These are phyloP conservation scores for Choristoneura fumiferana DNA, from an alignment of 1,140 invertebrate genomes.

Conservation along the genomic window DNA sequence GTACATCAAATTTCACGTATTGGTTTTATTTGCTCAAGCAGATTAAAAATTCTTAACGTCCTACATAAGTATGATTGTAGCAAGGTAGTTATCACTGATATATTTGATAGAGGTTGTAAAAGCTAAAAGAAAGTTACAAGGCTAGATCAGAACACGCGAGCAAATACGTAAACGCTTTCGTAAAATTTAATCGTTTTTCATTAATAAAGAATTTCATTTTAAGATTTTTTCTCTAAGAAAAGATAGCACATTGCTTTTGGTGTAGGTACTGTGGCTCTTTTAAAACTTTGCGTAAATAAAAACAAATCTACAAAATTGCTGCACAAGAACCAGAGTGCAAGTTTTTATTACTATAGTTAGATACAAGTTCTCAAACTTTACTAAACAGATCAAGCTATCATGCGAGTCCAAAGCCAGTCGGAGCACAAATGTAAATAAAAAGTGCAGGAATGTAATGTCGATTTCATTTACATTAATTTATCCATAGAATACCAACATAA, in stretches of 20 bases:
- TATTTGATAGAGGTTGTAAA: no score
- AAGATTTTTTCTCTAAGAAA: no score
- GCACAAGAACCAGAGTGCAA: neutral
- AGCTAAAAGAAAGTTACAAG: no score
- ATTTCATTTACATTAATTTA: conserved; percentile 28
- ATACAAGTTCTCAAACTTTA: neutral
- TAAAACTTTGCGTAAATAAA: no score
- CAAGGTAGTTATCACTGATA: neutral
- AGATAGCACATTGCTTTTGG: no score
- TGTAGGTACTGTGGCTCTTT: no score
- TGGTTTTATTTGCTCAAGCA: neutral
- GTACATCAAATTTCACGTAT: neutral
- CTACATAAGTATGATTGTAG: neutral
- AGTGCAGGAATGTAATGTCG: conserved; percentile 20
- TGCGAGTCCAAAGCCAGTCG: conserved; percentile 3
- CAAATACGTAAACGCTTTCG: neutral
- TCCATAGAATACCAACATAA: conserved; percentile 13
- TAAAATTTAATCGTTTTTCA: neutral
- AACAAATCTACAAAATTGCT: neutral
- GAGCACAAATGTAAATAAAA: conserved; percentile 24
- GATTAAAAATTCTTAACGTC: neutral
- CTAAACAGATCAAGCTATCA: conserved; percentile 6
- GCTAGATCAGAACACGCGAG: no score
- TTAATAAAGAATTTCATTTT: no score
- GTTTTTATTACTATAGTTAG: neutral